A percentile compares a stretch with the other conserved stretches of the same genome.
Conservation (phyloP, 2,797 vertebrate species). For the Hafferia zeledoni region DNA sequence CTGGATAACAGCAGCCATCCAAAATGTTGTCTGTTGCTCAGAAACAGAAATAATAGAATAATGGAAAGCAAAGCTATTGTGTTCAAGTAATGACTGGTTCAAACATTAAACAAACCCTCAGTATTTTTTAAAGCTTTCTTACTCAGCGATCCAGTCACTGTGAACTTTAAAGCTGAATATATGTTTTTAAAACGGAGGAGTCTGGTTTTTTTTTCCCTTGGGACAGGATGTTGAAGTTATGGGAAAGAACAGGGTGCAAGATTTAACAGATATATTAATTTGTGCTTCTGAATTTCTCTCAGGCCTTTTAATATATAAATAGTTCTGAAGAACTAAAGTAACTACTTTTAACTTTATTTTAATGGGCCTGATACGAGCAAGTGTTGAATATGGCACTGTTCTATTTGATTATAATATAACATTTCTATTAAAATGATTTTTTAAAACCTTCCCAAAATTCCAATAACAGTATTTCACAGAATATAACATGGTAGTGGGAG, state of each 20-base stretch:
- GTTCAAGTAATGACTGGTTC: not conserved
- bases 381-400: not conserved
- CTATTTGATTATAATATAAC: conserved; percentile 40
- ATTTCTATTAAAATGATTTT: conserved; percentile 68
- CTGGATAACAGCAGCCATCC: not conserved
- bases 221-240: not conserved
- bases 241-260: not conserved
- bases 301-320: conserved; percentile 20
- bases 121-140: not conserved
- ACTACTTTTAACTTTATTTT: conserved; percentile 24
- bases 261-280: conserved; percentile 28
- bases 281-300: conserved; percentile 28
- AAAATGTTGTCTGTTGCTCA: not conserved
- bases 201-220: not conserved
- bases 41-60: not conserved
- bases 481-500: conserved; percentile 46
- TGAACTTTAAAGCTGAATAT: not conserved
- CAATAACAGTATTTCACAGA: conserved; percentile 58
- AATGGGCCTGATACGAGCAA: not conserved
- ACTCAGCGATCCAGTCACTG: not conserved
- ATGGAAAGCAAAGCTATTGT: not conserved
- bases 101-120: not conserved
- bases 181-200: not conserved
- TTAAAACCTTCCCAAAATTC: conserved; percentile 67
- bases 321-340: not conserved